Evolutionary conservation across 2,113 vertebrate species (phyloP).

Genomic region (Vidua macroura): DNA sequence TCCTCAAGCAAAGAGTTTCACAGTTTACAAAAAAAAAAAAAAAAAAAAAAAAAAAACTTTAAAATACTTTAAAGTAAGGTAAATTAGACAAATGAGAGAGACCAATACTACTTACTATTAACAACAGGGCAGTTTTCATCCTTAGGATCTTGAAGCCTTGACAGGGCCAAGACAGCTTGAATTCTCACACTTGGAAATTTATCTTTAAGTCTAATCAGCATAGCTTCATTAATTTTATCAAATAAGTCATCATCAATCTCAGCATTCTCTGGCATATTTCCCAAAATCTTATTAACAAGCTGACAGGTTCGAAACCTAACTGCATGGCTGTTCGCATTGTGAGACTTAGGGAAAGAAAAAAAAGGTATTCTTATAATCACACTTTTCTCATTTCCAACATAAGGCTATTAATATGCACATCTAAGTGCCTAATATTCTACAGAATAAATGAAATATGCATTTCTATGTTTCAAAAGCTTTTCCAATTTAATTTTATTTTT

Average conservation of each 20-base stretch:
- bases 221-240: conserved; percentile 89
- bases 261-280: conserved; percentile 90
- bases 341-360: conserved; percentile 75
- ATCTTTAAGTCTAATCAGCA: conserved; percentile 90
- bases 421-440: not conserved
- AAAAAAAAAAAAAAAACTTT: not conserved
- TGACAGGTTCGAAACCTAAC: conserved; percentile 92
- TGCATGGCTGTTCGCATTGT: conserved; percentile 84
- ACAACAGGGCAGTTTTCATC: conserved; percentile 87
- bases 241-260: conserved; percentile 94
- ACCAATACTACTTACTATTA: conserved; percentile 75
- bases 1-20: not conserved
- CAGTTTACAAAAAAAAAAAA: not conserved
- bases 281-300: conserved; percentile 91
- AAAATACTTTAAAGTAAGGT: not conserved
- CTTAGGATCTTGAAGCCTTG: conserved; percentile 90
- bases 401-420: not conserved
- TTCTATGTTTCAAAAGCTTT: not conserved
- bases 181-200: conserved; percentile 93
- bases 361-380: not conserved
- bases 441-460: not conserved
- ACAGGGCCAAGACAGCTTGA: conserved; percentile 92
- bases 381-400: not conserved
- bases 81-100: not conserved
- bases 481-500: not conserved